Evolutionary conservation across 2,888 invertebrate species (phyloP).

Genomic region (Hydriomena furcata): DNA sequence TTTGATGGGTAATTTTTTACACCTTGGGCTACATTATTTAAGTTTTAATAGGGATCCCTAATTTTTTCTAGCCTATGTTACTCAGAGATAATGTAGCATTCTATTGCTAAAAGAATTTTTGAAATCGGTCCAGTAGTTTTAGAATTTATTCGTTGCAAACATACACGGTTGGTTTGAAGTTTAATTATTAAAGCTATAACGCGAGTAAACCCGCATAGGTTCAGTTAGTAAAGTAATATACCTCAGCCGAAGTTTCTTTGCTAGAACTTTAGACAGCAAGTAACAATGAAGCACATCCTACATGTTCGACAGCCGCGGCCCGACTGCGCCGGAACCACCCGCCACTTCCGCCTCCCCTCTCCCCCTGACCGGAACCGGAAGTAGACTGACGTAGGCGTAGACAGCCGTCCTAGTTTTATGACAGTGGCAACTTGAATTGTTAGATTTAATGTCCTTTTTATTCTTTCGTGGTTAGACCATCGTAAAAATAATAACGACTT

Average conservation of each 20-base stretch:
- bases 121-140: too few relatives aligned
- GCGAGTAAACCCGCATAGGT: too few relatives aligned
- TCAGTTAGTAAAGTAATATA: neutral
- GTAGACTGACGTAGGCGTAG: constrained; percentile 34
- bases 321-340: constrained; percentile 40
- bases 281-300: constrained; percentile 38
- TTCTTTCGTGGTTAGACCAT: constrained; percentile 10
- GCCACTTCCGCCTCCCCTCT: constrained; percentile 27
- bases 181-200: too few relatives aligned
- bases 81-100: too few relatives aligned
- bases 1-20: too few relatives aligned
- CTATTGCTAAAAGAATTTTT: too few relatives aligned
- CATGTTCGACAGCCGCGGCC: constrained; percentile 38
- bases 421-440: constrained; percentile 37
- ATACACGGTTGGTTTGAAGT: too few relatives aligned
- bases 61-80: too few relatives aligned
- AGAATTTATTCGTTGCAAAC: too few relatives aligned
- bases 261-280: neutral
- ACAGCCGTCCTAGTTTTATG: constrained; percentile 45
- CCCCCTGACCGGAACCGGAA: constrained; percentile 42
- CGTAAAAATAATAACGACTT: constrained; percentile 8
- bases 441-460: constrained; percentile 30
- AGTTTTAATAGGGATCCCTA: too few relatives aligned
- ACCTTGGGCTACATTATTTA: too few relatives aligned
- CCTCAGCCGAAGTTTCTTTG: neutral